A percentile compares a stretch with the other conserved stretches of the same genome.
Evolutionary conservation across 64 coral and sea anemone genomes (phyloP).

Genomic region (Pocillopora verrucosa): DNA sequence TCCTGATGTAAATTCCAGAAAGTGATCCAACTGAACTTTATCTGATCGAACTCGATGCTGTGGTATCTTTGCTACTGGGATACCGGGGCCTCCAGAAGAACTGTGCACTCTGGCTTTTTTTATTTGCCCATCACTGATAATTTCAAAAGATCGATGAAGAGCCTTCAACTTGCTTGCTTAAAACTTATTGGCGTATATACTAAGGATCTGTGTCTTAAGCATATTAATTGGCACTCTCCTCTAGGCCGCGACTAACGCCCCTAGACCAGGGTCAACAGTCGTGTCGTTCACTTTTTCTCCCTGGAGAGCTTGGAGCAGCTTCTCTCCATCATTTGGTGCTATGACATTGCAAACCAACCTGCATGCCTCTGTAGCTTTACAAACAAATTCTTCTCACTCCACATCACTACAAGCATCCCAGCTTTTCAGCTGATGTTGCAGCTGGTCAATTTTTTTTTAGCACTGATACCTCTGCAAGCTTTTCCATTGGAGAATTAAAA

Average conservation of each 20-base stretch:
- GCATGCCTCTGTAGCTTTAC: constrained; percentile 50
- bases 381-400: constrained; percentile 11
- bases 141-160: background rate
- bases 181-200: background rate
- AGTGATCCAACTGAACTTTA: constrained; percentile 44
- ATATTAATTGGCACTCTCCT: constrained; percentile 27
- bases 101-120: constrained; percentile 7
- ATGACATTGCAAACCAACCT: constrained; percentile 40
- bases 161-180: too few species aligned
- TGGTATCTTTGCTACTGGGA: background rate
- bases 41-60: constrained; percentile 43
- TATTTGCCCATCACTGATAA: too few species aligned
- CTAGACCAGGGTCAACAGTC: constrained; percentile 11
- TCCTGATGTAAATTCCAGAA: constrained; percentile 58
- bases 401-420: constrained; percentile 35
- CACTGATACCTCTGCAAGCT: background rate
- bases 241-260: constrained; percentile 54
- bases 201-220: background rate
- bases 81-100: background rate
- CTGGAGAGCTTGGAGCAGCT: constrained; percentile 43
- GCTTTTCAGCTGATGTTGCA: background rate
- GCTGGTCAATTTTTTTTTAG: constrained; percentile 16
- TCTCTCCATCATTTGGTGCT: constrained; percentile 43
- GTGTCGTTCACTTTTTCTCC: background rate
- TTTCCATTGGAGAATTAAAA: too few species aligned